Evolutionary conservation across 2,888 invertebrate species (phyloP).

Genomic region (Synergus umbraculus): DNA sequence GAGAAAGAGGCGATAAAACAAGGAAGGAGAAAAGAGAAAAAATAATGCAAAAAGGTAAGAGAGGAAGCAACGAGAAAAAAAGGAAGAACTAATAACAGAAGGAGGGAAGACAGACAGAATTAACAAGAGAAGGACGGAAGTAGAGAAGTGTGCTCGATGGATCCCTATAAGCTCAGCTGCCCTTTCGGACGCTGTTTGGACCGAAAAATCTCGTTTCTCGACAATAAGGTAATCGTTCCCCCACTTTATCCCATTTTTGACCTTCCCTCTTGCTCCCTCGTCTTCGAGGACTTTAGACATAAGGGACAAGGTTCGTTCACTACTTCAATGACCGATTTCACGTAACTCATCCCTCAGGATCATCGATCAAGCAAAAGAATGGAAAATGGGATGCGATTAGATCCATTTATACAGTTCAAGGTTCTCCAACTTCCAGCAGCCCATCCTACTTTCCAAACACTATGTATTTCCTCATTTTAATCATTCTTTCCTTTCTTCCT

Average conservation of each 20-base stretch:
- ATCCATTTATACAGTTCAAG: not conserved
- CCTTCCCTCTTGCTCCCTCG: conserved; percentile 35
- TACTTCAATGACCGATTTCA: conserved; percentile 34
- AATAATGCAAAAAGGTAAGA: conserved; percentile 36
- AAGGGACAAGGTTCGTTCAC: conserved; percentile 20
- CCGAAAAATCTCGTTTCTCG: conserved; percentile 61
- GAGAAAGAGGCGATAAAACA: not conserved
- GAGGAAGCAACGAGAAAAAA: not conserved
- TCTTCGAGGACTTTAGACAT: not conserved
- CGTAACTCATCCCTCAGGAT: conserved; percentile 37
- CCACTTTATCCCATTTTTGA: conserved; percentile 62
- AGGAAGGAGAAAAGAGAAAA: conserved; percentile 6
- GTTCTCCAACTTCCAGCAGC: not conserved
- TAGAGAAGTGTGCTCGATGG: conserved; percentile 63
- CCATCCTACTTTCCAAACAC: not conserved
- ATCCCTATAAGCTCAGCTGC: conserved; percentile 61
- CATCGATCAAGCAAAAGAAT: conserved; percentile 37
- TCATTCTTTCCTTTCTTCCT: not conserved
- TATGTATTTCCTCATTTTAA: not conserved
- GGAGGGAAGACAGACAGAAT: not conserved
- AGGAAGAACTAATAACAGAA: not conserved
- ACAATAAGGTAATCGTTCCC: conserved; percentile 60
- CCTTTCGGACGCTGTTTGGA: conserved; percentile 59
- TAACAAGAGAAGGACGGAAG: conserved; percentile 38
- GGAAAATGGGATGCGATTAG: conserved; percentile 32